Percentiles rank a stretch among this genome's conserved stretches.
phyloP scores from a whole-genome alignment of 2,797 vertebrate species.

The Myotis myotis region DNA sequence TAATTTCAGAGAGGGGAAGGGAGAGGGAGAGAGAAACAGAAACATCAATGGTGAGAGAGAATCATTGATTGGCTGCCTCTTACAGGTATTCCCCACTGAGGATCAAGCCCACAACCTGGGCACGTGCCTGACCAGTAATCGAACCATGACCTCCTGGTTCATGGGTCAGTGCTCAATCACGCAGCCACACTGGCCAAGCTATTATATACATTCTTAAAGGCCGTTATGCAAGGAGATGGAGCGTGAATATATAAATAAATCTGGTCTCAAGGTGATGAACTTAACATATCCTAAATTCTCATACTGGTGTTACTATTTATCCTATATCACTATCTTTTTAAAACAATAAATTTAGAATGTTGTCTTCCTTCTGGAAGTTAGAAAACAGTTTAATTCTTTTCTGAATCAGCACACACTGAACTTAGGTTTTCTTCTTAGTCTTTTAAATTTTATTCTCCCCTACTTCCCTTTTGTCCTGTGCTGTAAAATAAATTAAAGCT shows the following conservation, averaged over 20 bases:
- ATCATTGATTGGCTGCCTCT: not conserved
- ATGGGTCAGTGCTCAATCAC: not conserved
- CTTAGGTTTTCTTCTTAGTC: not conserved
- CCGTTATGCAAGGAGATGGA: not conserved
- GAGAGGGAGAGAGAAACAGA: not conserved
- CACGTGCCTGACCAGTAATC: not conserved
- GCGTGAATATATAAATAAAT: not conserved
- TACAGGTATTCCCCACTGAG: not conserved
- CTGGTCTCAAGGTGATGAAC: not conserved
- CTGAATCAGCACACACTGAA: not conserved
- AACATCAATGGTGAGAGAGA: not conserved
- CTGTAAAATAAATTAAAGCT: conserved; percentile 9
- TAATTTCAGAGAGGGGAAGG: not conserved
- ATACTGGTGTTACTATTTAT: not conserved
- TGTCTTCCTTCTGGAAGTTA: not conserved
- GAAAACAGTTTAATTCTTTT: not conserved
- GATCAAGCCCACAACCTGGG: not conserved
- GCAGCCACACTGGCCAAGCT: not conserved
- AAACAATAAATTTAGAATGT: not conserved
- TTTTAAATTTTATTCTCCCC: not conserved
- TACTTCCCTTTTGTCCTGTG: not conserved
- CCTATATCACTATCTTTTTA: not conserved
- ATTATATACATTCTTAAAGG: not conserved
- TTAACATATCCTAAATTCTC: not conserved
- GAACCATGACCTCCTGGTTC: not conserved